Evolutionary conservation across 2,113 vertebrate genomes (phyloP).

Genomic region (Delphinus delphis): DNA sequence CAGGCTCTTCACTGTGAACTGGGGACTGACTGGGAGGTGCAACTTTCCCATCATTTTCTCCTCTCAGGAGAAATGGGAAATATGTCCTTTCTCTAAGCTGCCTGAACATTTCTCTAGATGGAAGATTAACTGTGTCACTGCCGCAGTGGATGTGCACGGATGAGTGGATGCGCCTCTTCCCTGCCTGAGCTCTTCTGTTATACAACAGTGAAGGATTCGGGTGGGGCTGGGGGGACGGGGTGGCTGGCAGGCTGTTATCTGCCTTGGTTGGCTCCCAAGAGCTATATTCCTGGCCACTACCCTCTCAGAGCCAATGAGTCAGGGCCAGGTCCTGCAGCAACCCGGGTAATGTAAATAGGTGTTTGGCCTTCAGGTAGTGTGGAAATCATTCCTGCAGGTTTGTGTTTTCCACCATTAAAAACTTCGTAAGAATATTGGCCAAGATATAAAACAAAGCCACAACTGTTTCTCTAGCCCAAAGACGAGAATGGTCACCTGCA

Average conservation of each 20-base stretch:
- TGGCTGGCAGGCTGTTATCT: neutral
- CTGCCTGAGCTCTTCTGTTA: neutral
- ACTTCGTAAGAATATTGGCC: neutral
- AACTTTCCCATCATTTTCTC: slow-evolving; percentile 65
- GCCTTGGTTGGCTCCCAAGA: neutral
- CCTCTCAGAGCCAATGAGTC: neutral
- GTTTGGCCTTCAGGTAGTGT: slow-evolving; percentile 24
- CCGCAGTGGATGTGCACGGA: neutral
- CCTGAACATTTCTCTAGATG: neutral
- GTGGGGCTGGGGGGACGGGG: fast-evolving
- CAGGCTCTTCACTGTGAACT: slow-evolving; percentile 65
- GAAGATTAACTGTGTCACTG: slow-evolving; percentile 64
- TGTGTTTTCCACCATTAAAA: slow-evolving; percentile 63
- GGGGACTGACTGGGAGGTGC: slow-evolving; percentile 51
- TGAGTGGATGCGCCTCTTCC: fast-evolving
- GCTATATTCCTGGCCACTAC: neutral
- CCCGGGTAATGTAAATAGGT: neutral
- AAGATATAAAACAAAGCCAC: slow-evolving; percentile 28
- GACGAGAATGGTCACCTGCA: slow-evolving; percentile 5
- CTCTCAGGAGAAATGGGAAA: slow-evolving; percentile 73
- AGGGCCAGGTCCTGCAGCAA: slow-evolving; percentile 20
- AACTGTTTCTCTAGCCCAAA: neutral
- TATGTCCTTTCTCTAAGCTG: slow-evolving; percentile 52
- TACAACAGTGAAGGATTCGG: neutral
- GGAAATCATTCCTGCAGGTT: neutral